Conservation (phyloP, 1,140 invertebrate genomes). For the Globodera rostochiensis region DNA sequence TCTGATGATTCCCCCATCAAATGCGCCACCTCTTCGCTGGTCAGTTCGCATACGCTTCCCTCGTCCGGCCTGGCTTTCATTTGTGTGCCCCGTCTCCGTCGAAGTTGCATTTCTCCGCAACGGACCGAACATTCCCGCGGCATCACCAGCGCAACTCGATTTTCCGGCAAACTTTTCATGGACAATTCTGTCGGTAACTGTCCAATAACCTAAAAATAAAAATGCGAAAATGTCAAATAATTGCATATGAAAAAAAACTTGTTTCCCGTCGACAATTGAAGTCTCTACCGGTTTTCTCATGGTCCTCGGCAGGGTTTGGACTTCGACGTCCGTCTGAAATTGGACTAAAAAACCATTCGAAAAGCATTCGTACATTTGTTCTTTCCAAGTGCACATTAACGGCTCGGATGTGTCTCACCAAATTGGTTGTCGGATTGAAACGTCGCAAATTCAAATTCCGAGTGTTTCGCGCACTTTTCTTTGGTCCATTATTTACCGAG, state of each 20-base stretch:
- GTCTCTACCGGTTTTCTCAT: slow-evolving; percentile 18
- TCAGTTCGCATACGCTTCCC: background rate
- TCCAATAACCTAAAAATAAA: slow-evolving; percentile 28
- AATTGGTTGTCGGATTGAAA: slow-evolving; percentile 25
- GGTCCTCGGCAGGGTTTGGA: slow-evolving; percentile 36
- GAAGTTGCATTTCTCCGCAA: slow-evolving; percentile 37
- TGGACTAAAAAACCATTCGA: background rate
- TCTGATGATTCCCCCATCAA: background rate
- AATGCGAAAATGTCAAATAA: background rate
- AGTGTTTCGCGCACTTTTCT: background rate
- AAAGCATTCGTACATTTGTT: slow-evolving; percentile 20
- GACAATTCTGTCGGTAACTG: slow-evolving; percentile 28
- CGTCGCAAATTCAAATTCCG: slow-evolving; percentile 17
- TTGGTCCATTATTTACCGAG: background rate
- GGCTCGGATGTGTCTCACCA: slow-evolving; percentile 34
- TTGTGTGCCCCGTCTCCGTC: slow-evolving; percentile 26
- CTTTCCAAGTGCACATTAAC: slow-evolving; percentile 31
- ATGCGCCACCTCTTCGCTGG: slow-evolving; percentile 11
- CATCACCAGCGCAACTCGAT: slow-evolving; percentile 31
- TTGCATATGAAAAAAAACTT: slow-evolving; percentile 19
- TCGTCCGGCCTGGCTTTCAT: slow-evolving; percentile 12
- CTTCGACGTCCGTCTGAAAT: slow-evolving; percentile 30
- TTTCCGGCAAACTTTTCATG: slow-evolving; percentile 34
- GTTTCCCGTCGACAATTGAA: slow-evolving; percentile 37
- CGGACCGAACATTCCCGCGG: slow-evolving; percentile 36